These are phyloP conservation scores for Sarcophaga subvicina DNA, from an alignment of 2,888 invertebrate genomes.

Conservation along the genomic window DNA sequence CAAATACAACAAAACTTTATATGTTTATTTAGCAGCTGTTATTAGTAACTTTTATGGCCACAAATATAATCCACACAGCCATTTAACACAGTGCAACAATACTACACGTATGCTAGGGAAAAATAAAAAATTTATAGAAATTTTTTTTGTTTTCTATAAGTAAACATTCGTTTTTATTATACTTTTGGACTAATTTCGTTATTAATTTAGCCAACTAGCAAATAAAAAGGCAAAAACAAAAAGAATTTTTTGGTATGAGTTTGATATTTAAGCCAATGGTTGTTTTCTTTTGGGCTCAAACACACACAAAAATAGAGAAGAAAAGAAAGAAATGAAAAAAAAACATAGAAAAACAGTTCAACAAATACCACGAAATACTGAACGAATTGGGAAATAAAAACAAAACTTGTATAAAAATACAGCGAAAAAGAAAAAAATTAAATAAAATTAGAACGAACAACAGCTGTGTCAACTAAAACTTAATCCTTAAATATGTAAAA, in stretches of 20 bases:
- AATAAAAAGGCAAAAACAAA: constrained; percentile 29
- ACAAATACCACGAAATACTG: neutral
- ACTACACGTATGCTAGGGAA: too few species aligned
- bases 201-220: constrained; percentile 60
- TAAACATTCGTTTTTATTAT: constrained; percentile 47
- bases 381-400: neutral
- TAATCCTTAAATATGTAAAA: constrained; percentile 69
- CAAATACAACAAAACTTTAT: neutral
- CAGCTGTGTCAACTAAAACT: constrained; percentile 67
- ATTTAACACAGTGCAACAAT: neutral
- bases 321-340: constrained; percentile 11
- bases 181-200: constrained; percentile 57
- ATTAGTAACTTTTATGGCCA: constrained; percentile 49
- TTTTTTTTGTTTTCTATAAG: neutral
- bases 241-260: constrained; percentile 25
- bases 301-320: constrained; percentile 36
- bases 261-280: neutral
- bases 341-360: constrained; percentile 17
- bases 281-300: constrained; percentile 50
- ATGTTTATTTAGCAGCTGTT: constrained; percentile 48
- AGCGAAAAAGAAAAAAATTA: neutral
- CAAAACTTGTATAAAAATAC: constrained; percentile 5
- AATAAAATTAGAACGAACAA: constrained; percentile 59
- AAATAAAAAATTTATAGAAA: too few species aligned
- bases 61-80: constrained; percentile 52